Conservation (phyloP, 2,113 vertebrate species). For the Elaphurus davidianus region DNA sequence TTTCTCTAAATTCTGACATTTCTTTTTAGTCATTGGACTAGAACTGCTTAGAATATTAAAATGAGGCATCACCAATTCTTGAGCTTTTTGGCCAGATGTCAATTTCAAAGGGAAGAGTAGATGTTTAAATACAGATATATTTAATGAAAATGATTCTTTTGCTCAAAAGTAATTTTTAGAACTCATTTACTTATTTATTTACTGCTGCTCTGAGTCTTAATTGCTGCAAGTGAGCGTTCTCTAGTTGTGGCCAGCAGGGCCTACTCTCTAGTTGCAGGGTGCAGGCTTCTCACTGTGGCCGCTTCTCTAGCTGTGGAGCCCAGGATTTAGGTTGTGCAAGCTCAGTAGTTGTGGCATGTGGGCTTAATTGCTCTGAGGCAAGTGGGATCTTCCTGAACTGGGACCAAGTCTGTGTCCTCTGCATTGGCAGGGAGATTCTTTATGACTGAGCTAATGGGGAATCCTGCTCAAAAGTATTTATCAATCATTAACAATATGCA, state of each 20-base stretch:
- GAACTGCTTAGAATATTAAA: neutral
- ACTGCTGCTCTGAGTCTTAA: neutral
- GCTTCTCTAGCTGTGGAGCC: neutral
- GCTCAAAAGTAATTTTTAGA: neutral
- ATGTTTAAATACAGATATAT: neutral
- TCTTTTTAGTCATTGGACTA: neutral
- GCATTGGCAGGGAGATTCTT: neutral
- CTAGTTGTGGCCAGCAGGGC: neutral
- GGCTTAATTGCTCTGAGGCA: neutral
- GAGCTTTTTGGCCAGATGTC: neutral
- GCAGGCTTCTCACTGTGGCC: neutral
- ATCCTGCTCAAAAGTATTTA: neutral
- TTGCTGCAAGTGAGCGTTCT: rapidly evolving
- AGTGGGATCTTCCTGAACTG: neutral
- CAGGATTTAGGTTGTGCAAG: neutral
- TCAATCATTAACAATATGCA: neutral
- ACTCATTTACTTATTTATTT: neutral
- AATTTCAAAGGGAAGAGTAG: neutral
- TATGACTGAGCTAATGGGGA: neutral
- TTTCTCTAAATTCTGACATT: neutral
- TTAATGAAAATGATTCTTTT: neutral
- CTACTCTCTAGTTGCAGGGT: neutral
- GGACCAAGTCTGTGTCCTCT: neutral
- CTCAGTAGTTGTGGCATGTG: neutral
- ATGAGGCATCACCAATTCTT: neutral